These are phyloP conservation scores for Diaperis boleti DNA, from an alignment of 2,888 invertebrate genomes.

Conservation along the genomic window DNA sequence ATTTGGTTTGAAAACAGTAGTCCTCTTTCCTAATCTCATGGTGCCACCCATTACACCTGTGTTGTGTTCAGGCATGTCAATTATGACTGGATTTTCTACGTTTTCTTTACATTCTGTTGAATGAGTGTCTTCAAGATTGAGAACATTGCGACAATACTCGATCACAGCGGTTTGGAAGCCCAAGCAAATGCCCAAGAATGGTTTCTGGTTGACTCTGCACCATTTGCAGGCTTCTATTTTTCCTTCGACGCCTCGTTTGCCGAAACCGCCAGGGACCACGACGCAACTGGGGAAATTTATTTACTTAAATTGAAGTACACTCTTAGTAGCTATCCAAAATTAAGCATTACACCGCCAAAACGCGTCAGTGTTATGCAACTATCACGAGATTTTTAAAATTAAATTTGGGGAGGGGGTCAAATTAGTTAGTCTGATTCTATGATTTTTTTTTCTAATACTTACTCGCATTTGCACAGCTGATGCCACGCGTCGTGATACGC, in stretches of 20 bases:
- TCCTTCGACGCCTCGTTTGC: conserved; percentile 94
- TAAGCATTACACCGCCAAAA: not conserved
- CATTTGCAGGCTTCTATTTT: conserved; percentile 94
- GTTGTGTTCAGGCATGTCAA: conserved; percentile 99
- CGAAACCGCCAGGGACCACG: conserved; percentile 98
- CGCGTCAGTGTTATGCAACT: too few relatives aligned
- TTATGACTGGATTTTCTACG: conserved; percentile 84
- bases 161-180: conserved; percentile 97
- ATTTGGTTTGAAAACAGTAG: conserved; percentile 80
- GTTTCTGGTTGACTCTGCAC: conserved; percentile 91
- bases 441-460: conserved; percentile 62
- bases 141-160: conserved; percentile 91
- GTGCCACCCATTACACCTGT: conserved; percentile 95
- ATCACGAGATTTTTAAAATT: too few relatives aligned
- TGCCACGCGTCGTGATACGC: conserved; percentile 95
- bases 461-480: conserved; percentile 87
- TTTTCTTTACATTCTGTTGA: conserved; percentile 86
- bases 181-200: conserved; percentile 96
- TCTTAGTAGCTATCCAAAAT: too few relatives aligned
- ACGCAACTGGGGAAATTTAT: conserved; percentile 73
- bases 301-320: too few relatives aligned
- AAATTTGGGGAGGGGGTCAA: too few relatives aligned
- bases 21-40: conserved; percentile 96
- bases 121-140: conserved; percentile 82
- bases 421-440: too few relatives aligned